A percentile compares a stretch with the other conserved stretches of the same genome.
phyloP scores from a whole-genome alignment of 2,113 vertebrate genomes.

The Chunga burmeisteri region DNA sequence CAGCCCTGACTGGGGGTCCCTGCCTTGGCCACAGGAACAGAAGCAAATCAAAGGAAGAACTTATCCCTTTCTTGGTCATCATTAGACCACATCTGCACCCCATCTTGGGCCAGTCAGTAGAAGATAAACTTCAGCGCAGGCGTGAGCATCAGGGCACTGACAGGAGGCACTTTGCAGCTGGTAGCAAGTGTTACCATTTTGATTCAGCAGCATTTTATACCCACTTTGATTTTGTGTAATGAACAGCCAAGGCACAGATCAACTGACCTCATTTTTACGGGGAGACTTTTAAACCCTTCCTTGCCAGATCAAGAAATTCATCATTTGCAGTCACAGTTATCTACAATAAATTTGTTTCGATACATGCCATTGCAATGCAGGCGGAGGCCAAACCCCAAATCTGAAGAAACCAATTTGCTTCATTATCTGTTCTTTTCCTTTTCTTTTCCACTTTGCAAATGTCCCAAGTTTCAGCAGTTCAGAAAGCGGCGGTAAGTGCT shows the following conservation, averaged over 20 bases:
- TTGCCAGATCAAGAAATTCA: neutral
- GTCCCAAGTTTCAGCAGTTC: neutral
- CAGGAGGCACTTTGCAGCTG: neutral
- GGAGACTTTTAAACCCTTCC: neutral
- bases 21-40: neutral
- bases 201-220: neutral
- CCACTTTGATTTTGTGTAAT: slow-evolving; percentile 3
- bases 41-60: neutral
- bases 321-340: neutral
- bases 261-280: slow-evolving; percentile 51
- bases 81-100: neutral
- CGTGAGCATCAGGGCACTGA: neutral
- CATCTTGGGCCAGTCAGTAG: neutral
- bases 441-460: neutral
- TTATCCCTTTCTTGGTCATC: neutral
- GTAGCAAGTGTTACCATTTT: neutral
- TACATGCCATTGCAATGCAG: neutral
- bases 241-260: slow-evolving; percentile 39
- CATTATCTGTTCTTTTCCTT: neutral
- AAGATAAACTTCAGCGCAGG: neutral
- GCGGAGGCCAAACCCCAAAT: neutral
- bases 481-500: neutral
- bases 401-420: neutral
- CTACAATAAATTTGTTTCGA: neutral
- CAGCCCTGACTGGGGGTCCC: neutral